Conservation (phyloP, 2,888 invertebrate species). For the Heliconius aoede region DNA sequence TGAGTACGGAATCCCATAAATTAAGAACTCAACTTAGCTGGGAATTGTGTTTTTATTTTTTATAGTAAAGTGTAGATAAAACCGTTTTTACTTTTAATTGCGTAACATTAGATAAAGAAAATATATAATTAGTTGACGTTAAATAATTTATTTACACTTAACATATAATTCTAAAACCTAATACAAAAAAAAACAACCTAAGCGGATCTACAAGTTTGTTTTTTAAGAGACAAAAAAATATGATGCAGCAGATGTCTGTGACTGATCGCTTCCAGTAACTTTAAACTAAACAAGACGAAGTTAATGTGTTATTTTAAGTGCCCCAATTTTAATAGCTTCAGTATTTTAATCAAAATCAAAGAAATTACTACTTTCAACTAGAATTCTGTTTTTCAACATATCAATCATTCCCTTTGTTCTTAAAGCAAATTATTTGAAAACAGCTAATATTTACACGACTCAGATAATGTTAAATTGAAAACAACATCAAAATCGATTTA, state of each 20-base stretch:
- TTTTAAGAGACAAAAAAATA: neutral
- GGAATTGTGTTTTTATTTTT: neutral
- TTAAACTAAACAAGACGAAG: conserved; percentile 20
- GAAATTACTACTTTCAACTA: neutral
- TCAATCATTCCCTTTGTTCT: neutral
- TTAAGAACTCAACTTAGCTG: no score
- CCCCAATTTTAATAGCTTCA: neutral
- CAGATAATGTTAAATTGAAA: neutral
- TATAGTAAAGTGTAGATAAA: neutral
- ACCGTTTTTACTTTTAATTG: neutral
- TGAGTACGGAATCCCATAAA: neutral
- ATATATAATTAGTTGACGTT: neutral
- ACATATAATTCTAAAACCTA: neutral
- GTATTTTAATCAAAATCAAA: neutral
- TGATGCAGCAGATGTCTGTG: conserved; percentile 17
- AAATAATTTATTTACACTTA: neutral
- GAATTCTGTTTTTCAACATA: neutral
- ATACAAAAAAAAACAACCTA: neutral
- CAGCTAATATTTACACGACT: conserved; percentile 1
- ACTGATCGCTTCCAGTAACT: conserved; percentile 20
- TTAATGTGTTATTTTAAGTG: conserved; percentile 6
- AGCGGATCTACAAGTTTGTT: neutral
- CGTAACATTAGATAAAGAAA: neutral
- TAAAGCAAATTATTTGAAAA: neutral
- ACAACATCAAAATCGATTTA: neutral